Evolutionary conservation across 1,140 invertebrate species (phyloP).

Genomic region (Musca vetustissima): DNA sequence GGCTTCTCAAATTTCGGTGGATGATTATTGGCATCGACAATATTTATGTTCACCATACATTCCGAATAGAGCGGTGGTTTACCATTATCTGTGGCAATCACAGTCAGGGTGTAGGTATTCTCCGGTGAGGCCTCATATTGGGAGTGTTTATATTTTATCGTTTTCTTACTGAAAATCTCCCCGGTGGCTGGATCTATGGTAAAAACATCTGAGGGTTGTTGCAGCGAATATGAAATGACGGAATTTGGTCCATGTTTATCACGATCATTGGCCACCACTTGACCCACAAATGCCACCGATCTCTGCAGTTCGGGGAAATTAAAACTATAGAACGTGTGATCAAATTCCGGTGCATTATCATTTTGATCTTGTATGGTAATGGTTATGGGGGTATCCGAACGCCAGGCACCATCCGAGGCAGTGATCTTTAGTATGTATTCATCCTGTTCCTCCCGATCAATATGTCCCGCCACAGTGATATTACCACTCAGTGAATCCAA

Average conservation of each 20-base stretch:
- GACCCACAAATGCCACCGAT: constrained; percentile 79
- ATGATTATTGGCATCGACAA: constrained; percentile 89
- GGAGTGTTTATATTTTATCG: constrained; percentile 79
- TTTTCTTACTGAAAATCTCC: constrained; percentile 83
- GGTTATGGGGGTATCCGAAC: constrained; percentile 82
- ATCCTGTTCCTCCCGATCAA: constrained; percentile 88
- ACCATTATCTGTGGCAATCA: constrained; percentile 89
- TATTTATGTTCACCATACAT: constrained; percentile 80
- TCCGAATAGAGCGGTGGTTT: constrained; percentile 88
- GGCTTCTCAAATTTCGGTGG: constrained; percentile 75
- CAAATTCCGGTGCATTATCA: constrained; percentile 91
- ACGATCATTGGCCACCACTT: constrained; percentile 82
- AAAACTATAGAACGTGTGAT: constrained; percentile 83
- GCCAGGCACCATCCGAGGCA: constrained; percentile 87
- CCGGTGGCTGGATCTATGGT: constrained; percentile 87
- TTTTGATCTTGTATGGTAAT: constrained; percentile 95
- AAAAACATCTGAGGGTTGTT: constrained; percentile 88
- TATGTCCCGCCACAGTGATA: constrained; percentile 80
- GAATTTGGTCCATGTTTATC: constrained; percentile 95
- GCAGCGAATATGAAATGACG: constrained; percentile 85
- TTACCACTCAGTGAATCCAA: constrained; percentile 88
- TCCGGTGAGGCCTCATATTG: constrained; percentile 77
- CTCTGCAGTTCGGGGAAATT: constrained; percentile 85
- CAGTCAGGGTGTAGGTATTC: constrained; percentile 81
- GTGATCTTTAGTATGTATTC: constrained; percentile 87